Conservation (phyloP, 2,888 invertebrate genomes). For the Drosophila tanythrix region DNA sequence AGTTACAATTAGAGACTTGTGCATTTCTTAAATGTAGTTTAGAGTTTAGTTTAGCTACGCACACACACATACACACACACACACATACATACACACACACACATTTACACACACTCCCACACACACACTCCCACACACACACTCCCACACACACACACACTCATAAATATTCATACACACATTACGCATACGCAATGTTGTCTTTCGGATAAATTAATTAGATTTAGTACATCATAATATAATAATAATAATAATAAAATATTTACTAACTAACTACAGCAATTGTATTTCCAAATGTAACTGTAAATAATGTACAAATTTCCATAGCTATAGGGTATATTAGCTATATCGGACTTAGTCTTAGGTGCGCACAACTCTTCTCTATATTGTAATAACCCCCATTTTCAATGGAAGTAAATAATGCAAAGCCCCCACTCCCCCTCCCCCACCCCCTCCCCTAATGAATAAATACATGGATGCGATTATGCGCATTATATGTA, state of each 20-base stretch:
- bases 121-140: constrained; percentile 8
- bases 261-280: constrained; percentile 49
- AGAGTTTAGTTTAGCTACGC: constrained; percentile 49
- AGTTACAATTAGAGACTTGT: constrained; percentile 76
- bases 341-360: constrained; percentile 30
- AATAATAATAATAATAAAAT: constrained; percentile 10
- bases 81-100: constrained; percentile 5
- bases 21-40: constrained; percentile 80
- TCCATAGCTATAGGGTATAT: constrained; percentile 71
- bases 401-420: constrained; percentile 58
- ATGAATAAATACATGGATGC: constrained; percentile 20
- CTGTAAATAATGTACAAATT: constrained; percentile 83
- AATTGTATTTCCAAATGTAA: constrained; percentile 75
- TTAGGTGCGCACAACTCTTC: constrained; percentile 42
- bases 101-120: constrained; percentile 13
- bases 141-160: constrained; percentile 14
- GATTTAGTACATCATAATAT: constrained; percentile 31
- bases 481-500: constrained; percentile 35
- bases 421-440: constrained; percentile 12
- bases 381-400: constrained; percentile 58
- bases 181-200: constrained; percentile 67
- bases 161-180: constrained; percentile 43
- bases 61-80: constrained; percentile 22
- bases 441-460: background rate
- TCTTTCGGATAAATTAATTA: constrained; percentile 62